Base-by-base conservation (phyloP, 2,888 invertebrate species). In the Aromia moschata region DNA sequence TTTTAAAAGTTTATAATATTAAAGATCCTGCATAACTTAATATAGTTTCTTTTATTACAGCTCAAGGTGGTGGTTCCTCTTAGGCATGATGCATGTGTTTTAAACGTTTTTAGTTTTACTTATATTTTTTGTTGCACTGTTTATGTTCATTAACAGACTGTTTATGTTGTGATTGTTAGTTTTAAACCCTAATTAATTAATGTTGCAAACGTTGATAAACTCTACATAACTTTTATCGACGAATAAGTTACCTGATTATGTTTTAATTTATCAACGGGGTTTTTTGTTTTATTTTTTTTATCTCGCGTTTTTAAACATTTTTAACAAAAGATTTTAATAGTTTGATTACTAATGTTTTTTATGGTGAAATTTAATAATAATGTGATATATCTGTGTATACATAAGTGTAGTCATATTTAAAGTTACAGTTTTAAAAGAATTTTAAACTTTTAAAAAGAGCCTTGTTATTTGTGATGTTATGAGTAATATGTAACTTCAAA, bases 41-140 rank as follows among this genome's bases (percentile, higher is more conserved):
- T 38, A n/a, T n/a, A n/a, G 14, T 30, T 43, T 51, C 51, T 62
- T 66, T 66, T 40, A 65, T 70, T 70, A 12, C 64, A 70, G 66
- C 58, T 58, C 56, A 60, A 62, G 68, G 64, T 46, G 67, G 64
- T 55, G 63, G 62, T 63, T 62, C 61, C 65, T 54, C 54, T 44
- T 62, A 62, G 61, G 56, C 58, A 64, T 64, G 57, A 56, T 33
- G 63, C 58, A 59, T 63, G 65, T 61, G 56, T 65, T 64, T 63
- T 68, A 60, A 33, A 38, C 17, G 14, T 56, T 30, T 57, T 31
- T 59, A 58, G 18, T 43, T 64, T 52, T 45, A 43, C 37, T 55
- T 59, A 54, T 47, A 52, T 20, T 57, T 55, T 59, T 58, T 54
- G 58, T 44, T 59, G 37, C 53, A 51, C 44, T 62, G 54, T 62